phyloP scores from a whole-genome alignment of 2,113 vertebrate species.

The human (Homo sapiens) region GRCh38 chr11:45679001-45679500 shows the following conservation, averaged over 20 bases:
- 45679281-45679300: background rate
- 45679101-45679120: background rate
- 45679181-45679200: background rate
- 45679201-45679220: background rate
- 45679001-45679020: no score
- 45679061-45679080: fast-evolving
- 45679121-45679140: no score
- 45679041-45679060: background rate
- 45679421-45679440: background rate
- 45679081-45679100: background rate
- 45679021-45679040: no score
- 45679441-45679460: no score
- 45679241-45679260: background rate
- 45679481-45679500: no score
- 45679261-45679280: background rate
- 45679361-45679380: fast-evolving
- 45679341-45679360: background rate
- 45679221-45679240: fast-evolving
- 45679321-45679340: background rate
- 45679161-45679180: background rate
- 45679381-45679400: background rate
- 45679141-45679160: background rate
- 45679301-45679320: background rate
- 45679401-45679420: background rate
- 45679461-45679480: no score